Base-by-base conservation (phyloP, 2,113 vertebrate species). In the Thunnus thynnus region DNA sequence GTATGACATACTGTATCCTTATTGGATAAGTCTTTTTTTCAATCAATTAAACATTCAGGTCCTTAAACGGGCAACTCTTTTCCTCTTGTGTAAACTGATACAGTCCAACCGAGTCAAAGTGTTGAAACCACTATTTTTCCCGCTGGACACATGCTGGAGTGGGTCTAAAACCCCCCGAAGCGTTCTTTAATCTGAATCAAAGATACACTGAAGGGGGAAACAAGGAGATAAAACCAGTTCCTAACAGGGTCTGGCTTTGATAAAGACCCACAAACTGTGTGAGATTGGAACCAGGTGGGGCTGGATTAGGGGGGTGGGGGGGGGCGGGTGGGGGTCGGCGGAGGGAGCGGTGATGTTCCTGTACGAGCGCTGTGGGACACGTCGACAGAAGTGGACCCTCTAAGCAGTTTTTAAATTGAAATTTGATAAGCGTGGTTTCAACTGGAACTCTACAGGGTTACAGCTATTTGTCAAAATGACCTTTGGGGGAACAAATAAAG, bases 241-340 rank as follows among this genome's bases (percentile, higher is more conserved):
- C 80, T 82, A 41, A 72, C 79, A n/a, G 86, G 64, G 82, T 84
- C 86, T 93, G 92, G 86, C 74, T 86, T 91, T 75, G 91, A 94
- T 94, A 79, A 93, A 85, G 80, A 58, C 63, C 80, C 85, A 80
- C 79, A 83, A 71, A 87, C 85, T 10, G 69, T 75, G 77, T 0
- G 6, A 22, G 82, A 94, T 90, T 92, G 78, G 86, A 93, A 91
- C 88, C 93, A 93, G 88, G 90, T 93, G 91, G 84, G 11, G 64
- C 46, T 22, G 83, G 73, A 83, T 82, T 47, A 67, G 78, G 63
- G 62, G 16, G 32, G 32, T 7, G 32, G 32, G 7, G 32, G 32
- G 32, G 32, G 32, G 20, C 20, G 20, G 20, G 20, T 20, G 20
- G 5, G 5, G 5, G 32, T 5, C 5, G 32, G 30, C 3, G 30